Evolutionary conservation across 2,113 vertebrate species (phyloP).

Genomic region (Choloepus hoffmanni): DNA sequence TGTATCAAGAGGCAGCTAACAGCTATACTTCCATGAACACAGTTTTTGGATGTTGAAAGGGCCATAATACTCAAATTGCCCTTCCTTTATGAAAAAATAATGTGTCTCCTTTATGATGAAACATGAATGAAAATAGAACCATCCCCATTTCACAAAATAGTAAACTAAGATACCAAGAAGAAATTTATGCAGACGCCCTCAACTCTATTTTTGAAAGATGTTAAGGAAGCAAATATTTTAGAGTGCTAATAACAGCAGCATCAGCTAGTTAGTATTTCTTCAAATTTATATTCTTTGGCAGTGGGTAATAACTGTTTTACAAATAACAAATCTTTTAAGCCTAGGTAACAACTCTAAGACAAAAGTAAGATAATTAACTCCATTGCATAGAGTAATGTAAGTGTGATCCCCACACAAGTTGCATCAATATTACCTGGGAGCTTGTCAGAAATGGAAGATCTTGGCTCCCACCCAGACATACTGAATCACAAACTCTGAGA

Average conservation of each 20-base stretch:
- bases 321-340: not conserved
- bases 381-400: not conserved
- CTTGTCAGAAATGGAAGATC: not conserved
- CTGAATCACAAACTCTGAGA: not conserved
- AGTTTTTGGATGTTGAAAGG: not conserved
- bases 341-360: not conserved
- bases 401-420: not conserved
- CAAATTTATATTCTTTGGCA: not conserved
- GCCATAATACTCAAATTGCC: not conserved
- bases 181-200: not conserved
- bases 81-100: not conserved
- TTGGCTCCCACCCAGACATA: no score
- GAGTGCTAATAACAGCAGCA: not conserved
- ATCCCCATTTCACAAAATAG: not conserved
- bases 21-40: not conserved
- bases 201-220: not conserved
- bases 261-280: not conserved
- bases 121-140: not conserved
- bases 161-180: not conserved
- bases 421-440: not conserved
- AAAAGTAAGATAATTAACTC: not conserved
- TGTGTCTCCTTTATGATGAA: not conserved
- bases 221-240: not conserved
- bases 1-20: not conserved
- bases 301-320: not conserved